These are phyloP conservation scores for Hepsetus odoe DNA, from an alignment of 2,113 vertebrate genomes.

Conservation along the genomic window DNA sequence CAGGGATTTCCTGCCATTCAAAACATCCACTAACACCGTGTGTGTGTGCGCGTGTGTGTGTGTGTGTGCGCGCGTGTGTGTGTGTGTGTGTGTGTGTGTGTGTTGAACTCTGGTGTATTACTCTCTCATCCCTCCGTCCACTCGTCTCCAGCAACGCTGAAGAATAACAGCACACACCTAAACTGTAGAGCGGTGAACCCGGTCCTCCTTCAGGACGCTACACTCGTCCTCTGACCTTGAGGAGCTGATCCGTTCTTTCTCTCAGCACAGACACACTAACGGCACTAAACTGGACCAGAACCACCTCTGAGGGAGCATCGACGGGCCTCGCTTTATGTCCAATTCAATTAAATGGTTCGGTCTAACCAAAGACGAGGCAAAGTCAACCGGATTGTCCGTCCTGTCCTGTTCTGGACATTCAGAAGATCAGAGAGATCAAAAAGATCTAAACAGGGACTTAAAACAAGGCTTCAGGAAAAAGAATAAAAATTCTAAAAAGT, in stretches of 20 bases:
- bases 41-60: slow-evolving; percentile 40
- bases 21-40: slow-evolving; percentile 58
- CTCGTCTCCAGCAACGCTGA: slow-evolving; percentile 28
- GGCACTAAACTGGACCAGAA: too few relatives aligned
- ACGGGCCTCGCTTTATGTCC: too few relatives aligned
- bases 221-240: slow-evolving; percentile 32
- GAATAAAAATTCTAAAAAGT: too few relatives aligned
- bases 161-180: slow-evolving; percentile 20
- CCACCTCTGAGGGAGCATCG: too few relatives aligned
- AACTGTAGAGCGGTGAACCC: slow-evolving; percentile 4
- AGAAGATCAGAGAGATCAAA: too few relatives aligned
- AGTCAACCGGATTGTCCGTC: too few relatives aligned
- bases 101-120: slow-evolving; percentile 44
- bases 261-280: not conserved
- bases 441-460: too few relatives aligned
- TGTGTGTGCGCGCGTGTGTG: not conserved
- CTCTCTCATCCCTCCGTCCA: slow-evolving; percentile 35
- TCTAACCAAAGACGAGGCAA: too few relatives aligned
- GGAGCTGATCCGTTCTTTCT: too few relatives aligned
- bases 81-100: not conserved
- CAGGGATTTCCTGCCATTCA: slow-evolving; percentile 79
- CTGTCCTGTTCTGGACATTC: too few relatives aligned
- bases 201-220: slow-evolving; percentile 10
- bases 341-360: too few relatives aligned
- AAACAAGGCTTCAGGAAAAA: too few relatives aligned